Conservation (phyloP, 92 coral and sea anemone species). For the Plumapathes pennacea region DNA sequence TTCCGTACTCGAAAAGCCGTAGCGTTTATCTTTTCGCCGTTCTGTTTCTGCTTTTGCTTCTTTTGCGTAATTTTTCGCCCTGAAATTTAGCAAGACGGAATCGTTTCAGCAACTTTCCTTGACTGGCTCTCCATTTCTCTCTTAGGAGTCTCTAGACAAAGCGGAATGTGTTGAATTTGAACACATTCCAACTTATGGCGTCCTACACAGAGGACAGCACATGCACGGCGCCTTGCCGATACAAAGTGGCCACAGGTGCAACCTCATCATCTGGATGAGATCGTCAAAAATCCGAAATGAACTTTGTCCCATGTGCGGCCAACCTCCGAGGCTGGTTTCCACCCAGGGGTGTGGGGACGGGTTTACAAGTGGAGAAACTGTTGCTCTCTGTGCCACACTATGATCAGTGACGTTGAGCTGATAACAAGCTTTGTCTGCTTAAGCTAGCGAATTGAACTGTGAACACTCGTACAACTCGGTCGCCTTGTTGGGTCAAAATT, state of each 20-base stretch:
- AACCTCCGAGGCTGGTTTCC: constrained; percentile 66
- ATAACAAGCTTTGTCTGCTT: no score
- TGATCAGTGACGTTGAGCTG: constrained; percentile 6
- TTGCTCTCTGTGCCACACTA: constrained; percentile 38
- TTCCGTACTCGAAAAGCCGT: no score
- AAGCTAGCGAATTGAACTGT: no score
- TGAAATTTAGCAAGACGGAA: no score
- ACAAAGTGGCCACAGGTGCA: constrained; percentile 74
- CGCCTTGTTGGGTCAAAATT: no score
- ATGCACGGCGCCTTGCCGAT: constrained; percentile 96
- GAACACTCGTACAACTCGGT: no score
- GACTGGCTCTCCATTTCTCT: no score
- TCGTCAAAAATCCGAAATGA: constrained; percentile 73
- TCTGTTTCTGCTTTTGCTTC: no score
- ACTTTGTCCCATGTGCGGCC: constrained; percentile 87
- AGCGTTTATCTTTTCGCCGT: no score
- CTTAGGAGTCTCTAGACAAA: no score
- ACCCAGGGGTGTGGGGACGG: constrained; percentile 84
- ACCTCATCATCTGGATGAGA: constrained; percentile 94
- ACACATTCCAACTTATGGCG: constrained; percentile 65
- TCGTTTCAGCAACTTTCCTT: no score
- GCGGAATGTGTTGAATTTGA: constrained; percentile 76
- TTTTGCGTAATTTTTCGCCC: no score
- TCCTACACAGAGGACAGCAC: constrained; percentile 90
- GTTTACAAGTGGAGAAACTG: constrained; percentile 37